A percentile compares a stretch with the other conserved stretches of the same genome.
These are phyloP conservation scores for Vulpes lagopus DNA, from an alignment of 2,113 vertebrate genomes.

Conservation along the genomic window DNA sequence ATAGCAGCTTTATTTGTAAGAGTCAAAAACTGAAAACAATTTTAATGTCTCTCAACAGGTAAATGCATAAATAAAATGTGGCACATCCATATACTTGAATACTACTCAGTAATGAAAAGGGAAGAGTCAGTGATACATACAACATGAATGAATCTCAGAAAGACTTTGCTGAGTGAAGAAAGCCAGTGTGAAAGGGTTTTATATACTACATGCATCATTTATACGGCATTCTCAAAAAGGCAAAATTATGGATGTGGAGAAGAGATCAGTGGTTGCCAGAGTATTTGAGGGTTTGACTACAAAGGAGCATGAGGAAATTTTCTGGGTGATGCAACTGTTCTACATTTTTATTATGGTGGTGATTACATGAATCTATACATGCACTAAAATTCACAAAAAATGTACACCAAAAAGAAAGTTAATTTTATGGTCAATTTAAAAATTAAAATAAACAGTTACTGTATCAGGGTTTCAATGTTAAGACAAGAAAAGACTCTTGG, in stretches of 20 bases:
- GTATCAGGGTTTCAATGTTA: background rate
- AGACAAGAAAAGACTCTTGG: background rate
- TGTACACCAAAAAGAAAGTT: background rate
- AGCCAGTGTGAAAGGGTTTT: background rate
- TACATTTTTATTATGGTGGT: background rate
- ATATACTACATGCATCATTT: background rate
- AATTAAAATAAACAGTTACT: slow-evolving; percentile 51
- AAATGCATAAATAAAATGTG: background rate
- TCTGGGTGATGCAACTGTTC: background rate
- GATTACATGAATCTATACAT: background rate
- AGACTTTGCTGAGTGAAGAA: slow-evolving; percentile 10
- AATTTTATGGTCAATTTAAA: background rate
- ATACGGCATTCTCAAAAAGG: background rate
- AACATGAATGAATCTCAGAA: background rate
- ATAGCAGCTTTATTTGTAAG: background rate
- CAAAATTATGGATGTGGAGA: background rate
- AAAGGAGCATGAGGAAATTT: background rate
- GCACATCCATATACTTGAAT: background rate
- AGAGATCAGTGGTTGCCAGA: background rate
- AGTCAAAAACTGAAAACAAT: background rate
- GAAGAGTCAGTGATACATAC: background rate
- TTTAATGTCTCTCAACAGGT: background rate
- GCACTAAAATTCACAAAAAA: background rate
- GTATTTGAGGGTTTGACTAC: background rate
- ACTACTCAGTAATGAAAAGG: background rate